These are phyloP conservation scores for Ataeniobius toweri DNA, from an alignment of 2,797 vertebrate species.

Conservation along the genomic window DNA sequence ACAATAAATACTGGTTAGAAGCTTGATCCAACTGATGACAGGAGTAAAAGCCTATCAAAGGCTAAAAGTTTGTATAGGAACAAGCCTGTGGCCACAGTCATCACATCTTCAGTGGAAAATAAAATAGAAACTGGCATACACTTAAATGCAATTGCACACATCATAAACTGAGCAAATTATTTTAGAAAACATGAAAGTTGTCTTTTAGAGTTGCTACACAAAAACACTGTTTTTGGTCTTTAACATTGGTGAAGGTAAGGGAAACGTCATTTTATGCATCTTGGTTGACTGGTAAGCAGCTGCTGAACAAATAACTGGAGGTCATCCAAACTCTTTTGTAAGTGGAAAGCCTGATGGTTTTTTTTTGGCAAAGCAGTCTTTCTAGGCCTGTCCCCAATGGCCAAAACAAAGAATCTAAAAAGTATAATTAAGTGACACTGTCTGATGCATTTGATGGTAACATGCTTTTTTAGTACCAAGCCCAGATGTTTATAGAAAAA, in stretches of 20 bases:
- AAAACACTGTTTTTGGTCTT: conserved; percentile 6
- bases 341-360: conserved; percentile 12
- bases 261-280: conserved; percentile 41
- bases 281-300: conserved; percentile 43
- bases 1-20: conserved; percentile 10
- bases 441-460: conserved; percentile 15
- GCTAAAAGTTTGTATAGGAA: conserved; percentile 51
- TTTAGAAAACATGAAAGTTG: conserved; percentile 43
- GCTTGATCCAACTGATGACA: conserved; percentile 38
- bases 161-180: conserved; percentile 50
- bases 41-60: conserved; percentile 36
- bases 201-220: conserved; percentile 34
- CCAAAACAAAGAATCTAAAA: conserved; percentile 14
- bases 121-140: conserved; percentile 65
- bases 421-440: conserved; percentile 15
- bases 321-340: conserved; percentile 36
- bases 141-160: conserved; percentile 76
- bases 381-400: conserved; percentile 31
- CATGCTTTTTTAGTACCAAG: neutral
- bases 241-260: conserved; percentile 8
- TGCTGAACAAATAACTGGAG: conserved; percentile 49
- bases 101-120: conserved; percentile 53
- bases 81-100: conserved; percentile 59
- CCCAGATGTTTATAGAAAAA: neutral
- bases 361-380: conserved; percentile 20